Evolutionary conservation across 1,140 invertebrate species (phyloP).

Genomic region (Pseudobourletiella spinata): DNA sequence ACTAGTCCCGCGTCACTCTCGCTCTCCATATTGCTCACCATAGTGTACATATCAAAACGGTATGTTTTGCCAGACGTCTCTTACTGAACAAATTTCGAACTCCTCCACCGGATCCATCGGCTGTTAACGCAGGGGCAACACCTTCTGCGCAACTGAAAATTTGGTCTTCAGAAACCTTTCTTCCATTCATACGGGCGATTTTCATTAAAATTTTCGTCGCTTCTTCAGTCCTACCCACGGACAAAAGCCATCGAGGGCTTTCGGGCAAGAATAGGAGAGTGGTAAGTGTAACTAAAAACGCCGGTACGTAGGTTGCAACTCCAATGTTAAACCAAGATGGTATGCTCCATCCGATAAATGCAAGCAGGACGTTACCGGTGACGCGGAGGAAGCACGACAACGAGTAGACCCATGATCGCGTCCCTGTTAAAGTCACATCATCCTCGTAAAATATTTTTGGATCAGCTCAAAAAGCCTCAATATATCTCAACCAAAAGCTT

Average conservation of each 20-base stretch:
- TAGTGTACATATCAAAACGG: conserved; percentile 46
- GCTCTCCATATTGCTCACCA: no score
- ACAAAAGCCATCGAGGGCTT: conserved; percentile 69
- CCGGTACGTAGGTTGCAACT: conserved; percentile 17
- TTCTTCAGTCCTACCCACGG: conserved; percentile 55
- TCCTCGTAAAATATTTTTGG: no score
- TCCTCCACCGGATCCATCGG: no score
- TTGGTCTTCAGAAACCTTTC: no score
- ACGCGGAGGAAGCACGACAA: conserved; percentile 28
- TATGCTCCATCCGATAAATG: conserved; percentile 15
- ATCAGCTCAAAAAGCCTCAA: no score
- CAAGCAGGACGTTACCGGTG: conserved; percentile 11
- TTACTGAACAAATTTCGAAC: conserved; percentile 50
- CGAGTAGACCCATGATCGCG: conserved; percentile 29
- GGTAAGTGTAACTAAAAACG: conserved; percentile 17
- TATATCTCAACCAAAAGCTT: no score
- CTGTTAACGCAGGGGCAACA: no score
- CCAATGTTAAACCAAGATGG: conserved; percentile 27
- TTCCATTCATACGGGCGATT: conserved; percentile 54
- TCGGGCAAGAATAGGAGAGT: conserved; percentile 54
- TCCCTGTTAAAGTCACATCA: conserved; percentile 24
- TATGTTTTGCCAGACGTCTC: conserved; percentile 48
- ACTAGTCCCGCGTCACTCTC: background rate
- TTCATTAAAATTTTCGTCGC: conserved; percentile 57
- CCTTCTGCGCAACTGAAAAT: no score